Evolutionary conservation across 2,113 vertebrate genomes (phyloP).

Genomic region (Psilopogon haemacephalus): DNA sequence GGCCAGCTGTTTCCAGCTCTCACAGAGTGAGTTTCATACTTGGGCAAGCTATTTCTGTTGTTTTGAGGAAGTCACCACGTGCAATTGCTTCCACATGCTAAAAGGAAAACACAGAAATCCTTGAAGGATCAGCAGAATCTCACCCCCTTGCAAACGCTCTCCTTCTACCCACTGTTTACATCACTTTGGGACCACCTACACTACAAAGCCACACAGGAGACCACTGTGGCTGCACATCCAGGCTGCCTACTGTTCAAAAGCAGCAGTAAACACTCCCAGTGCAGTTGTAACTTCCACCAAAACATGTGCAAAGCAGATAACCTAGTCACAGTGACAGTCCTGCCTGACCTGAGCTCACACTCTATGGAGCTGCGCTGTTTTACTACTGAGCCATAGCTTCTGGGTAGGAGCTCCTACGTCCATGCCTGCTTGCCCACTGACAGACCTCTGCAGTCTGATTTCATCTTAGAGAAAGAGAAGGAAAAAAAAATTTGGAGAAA

Average conservation of each 20-base stretch:
- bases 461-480: not conserved
- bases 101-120: not conserved
- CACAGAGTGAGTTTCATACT: fast-evolving
- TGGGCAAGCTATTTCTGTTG: not conserved
- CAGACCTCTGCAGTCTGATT: not conserved
- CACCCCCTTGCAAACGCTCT: not conserved
- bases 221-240: not conserved
- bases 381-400: not conserved
- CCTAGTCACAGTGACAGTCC: not conserved
- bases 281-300: not conserved
- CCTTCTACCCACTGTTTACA: not conserved
- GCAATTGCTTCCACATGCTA: not conserved
- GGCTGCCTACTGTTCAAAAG: not conserved
- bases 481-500: not conserved
- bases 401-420: not conserved
- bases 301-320: not conserved
- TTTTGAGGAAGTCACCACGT: not conserved
- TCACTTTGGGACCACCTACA: not conserved
- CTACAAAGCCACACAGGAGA: not conserved
- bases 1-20: not conserved
- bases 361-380: not conserved
- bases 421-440: not conserved
- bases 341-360: not conserved
- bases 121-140: not conserved
- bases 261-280: not conserved